Percentiles rank a stretch among this genome's conserved stretches.
These are phyloP conservation scores for Amniataba percoides DNA, from an alignment of 2,797 vertebrate genomes.

Conservation along the genomic window DNA sequence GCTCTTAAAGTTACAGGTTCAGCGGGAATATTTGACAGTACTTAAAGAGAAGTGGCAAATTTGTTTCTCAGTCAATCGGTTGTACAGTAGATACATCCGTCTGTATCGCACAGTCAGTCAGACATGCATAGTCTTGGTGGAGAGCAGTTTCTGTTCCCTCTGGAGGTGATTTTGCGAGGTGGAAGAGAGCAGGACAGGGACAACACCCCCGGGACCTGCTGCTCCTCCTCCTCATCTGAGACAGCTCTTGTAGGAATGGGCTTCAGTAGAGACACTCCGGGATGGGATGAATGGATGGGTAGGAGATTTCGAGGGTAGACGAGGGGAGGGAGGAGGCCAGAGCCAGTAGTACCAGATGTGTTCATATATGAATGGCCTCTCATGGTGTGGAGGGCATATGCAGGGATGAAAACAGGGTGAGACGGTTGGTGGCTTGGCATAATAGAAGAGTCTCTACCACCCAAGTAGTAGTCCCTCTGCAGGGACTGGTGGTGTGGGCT, in stretches of 20 bases:
- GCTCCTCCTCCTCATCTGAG: slow-evolving; percentile 81
- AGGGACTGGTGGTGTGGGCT: slow-evolving; percentile 41
- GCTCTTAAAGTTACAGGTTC: background rate
- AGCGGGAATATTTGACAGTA: background rate
- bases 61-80: background rate
- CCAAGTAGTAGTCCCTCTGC: slow-evolving; percentile 68
- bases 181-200: slow-evolving; percentile 62
- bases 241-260: slow-evolving; percentile 48
- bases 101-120: slow-evolving; percentile 48
- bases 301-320: slow-evolving; percentile 63
- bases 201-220: slow-evolving; percentile 77
- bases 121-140: slow-evolving; percentile 56
- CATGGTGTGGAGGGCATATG: slow-evolving; percentile 72
- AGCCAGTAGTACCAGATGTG: slow-evolving; percentile 6
- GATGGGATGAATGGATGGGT: slow-evolving; percentile 49
- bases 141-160: slow-evolving; percentile 31
- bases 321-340: slow-evolving; percentile 70
- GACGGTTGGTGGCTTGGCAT: slow-evolving; percentile 52
- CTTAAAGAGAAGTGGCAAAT: background rate
- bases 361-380: slow-evolving; percentile 77
- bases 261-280: slow-evolving; percentile 45
- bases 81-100: background rate
- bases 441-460: slow-evolving; percentile 40
- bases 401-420: slow-evolving; percentile 71
- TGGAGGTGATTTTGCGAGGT: slow-evolving; percentile 83